A percentile compares a stretch with the other conserved stretches of the same genome.
Evolutionary conservation across 2,113 vertebrate genomes (phyloP).

Genomic region (Cynoglossus semilaevis): DNA sequence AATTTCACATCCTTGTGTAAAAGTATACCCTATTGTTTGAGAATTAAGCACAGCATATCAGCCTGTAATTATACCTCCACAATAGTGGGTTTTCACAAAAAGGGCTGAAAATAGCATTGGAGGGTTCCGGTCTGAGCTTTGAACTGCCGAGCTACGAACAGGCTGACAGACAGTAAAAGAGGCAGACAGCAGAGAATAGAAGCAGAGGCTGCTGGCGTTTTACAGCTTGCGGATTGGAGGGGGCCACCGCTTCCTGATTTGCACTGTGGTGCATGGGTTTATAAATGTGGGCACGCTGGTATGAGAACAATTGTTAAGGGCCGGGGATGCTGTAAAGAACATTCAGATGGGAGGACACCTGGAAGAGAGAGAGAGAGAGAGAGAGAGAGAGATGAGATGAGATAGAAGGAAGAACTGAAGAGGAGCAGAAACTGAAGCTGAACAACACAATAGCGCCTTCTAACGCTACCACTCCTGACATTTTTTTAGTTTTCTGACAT

Average conservation of each 20-base stretch:
- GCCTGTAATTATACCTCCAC: conserved; percentile 80
- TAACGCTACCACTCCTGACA: conserved; percentile 19
- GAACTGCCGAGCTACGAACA: conserved; percentile 67
- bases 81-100: conserved; percentile 75
- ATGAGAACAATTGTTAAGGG: conserved; percentile 51
- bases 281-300: conserved; percentile 47
- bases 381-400: conserved; percentile 24
- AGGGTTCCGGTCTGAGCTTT: conserved; percentile 76
- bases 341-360: conserved; percentile 14
- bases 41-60: conserved; percentile 78
- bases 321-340: conserved; percentile 29
- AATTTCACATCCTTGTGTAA: conserved; percentile 75
- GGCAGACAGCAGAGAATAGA: conserved; percentile 72
- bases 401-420: too few relatives aligned
- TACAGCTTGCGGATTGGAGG: conserved; percentile 69
- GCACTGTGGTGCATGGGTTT: conserved; percentile 54
- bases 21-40: conserved; percentile 81
- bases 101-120: conserved; percentile 75
- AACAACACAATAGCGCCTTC: conserved; percentile 20
- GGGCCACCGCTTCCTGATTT: conserved; percentile 66
- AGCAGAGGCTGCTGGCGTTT: conserved; percentile 61
- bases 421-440: conserved; percentile 15
- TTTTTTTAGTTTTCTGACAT: too few relatives aligned
- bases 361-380: conserved; percentile 15
- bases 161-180: conserved; percentile 72